Evolutionary conservation across 2,113 vertebrate genomes (phyloP), one percentile per base, ranked within the genome.

Genomic region (Jacana jacana): DNA sequence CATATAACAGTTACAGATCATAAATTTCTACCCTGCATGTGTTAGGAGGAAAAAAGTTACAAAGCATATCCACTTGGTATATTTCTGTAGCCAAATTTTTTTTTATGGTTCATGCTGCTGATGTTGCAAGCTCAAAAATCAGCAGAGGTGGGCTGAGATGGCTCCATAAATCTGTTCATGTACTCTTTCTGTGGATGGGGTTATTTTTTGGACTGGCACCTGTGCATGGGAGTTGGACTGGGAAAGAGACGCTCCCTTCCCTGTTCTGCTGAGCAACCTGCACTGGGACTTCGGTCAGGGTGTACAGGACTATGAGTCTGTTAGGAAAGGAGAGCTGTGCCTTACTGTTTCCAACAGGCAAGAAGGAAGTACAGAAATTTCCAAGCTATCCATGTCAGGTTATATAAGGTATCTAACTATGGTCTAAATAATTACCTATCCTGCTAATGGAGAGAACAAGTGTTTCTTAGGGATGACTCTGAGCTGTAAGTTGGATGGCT

Each of bases 211-310:
- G 61, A 40, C 13, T n/a, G 24, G 20, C 3, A 4, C 20, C 25
- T 39, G 6, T 58, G 22, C 51, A 33, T 0, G 0, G 39, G 17
- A 93, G 11, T 69, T n/a, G n/a, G 76, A 31, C 9, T 39, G n/a
- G 24, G 78, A 31, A 89, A 79, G 27, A 77, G 17, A 69, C 0
- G 0, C 2, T 87, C 12, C 22, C 11, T 60, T 60, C 35, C 33
- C 10, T 27, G 8, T 58, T 66, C 27, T 72, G 10, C 16, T 1
- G 2, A 9, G 5, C 3, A 14, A 7, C 6, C 14, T 37, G 63
- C 15, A 7, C 27, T 82, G 49, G 15, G 14, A 69, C 7, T 54
- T 49, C 0, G 0, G 25, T 31, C 51, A n/a, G 0, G 0, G 27
- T 10, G 28, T 73, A 17, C 18, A 61, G 27, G 20, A 51, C 30